Base-by-base conservation (phyloP, 1,140 invertebrate genomes). In the Bombus superbus region DNA sequence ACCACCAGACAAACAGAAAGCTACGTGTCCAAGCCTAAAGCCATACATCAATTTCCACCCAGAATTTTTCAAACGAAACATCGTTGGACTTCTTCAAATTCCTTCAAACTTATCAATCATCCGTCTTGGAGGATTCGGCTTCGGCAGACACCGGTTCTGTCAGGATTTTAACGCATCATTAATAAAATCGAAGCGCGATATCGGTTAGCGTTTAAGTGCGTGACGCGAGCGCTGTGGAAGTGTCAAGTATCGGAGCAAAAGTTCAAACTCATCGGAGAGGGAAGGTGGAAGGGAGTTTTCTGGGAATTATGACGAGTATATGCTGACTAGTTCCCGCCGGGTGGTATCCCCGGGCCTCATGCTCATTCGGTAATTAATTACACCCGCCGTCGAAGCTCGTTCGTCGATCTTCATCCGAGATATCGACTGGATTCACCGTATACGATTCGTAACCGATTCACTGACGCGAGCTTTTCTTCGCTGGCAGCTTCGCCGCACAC, bases 321-420 rank as follows among this genome's bases (percentile, higher is more conserved):
- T 92, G 91, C 92, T 91, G 88, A 92, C 88, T 89, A 86, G 91
- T 90, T 92, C 91, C 92, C 88, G 91, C 93, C 88, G 94, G 93
- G 94, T 93, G 92, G 90, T 91, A 88, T 87, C 87, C 91, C 88
- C 83, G 88, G 88, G 89, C 91, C 85, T 66, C 83, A 82, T 84
- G 89, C 88, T 91, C 84, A 89, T 88, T 92, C 72, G 87, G 91
- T 94, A 94, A 94, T 94, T 94, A 94, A 94, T 94, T 94, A 94
- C 91, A 92, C 88, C 89, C 90, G 87, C 86, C 89, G 90, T 91
- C 92, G 88, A 81, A 90, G 92, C 90, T 86, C 90, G 92, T 90
- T 92, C 92, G 91, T 93, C 91, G 93, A 94, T 94, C 89, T 91
- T 94, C 92, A 92, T 93, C 93, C 87, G 40, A 91, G 90, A 92